Conservation (phyloP, 1,140 invertebrate species). For the Drosophila bocki region DNA sequence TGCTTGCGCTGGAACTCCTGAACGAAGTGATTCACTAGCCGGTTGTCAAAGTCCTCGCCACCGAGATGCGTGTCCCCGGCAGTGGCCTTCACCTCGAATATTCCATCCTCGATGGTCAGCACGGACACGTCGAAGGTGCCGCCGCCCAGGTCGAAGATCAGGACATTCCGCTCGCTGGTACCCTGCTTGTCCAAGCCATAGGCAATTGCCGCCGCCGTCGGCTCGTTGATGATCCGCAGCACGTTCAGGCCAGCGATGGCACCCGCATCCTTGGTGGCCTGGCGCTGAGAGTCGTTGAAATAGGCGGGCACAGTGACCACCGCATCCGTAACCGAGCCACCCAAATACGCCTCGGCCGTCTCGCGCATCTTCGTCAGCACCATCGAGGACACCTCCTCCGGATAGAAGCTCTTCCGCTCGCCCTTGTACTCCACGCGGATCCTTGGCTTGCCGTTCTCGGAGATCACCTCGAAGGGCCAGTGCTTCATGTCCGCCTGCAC, state of each 20-base stretch:
- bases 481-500: slow-evolving; percentile 98
- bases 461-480: slow-evolving; percentile 97
- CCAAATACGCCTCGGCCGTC: slow-evolving; percentile 97
- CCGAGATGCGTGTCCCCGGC: slow-evolving; percentile 99
- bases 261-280: slow-evolving; percentile 96
- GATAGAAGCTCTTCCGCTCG: slow-evolving; percentile 95
- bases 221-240: slow-evolving; percentile 96
- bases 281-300: slow-evolving; percentile 96
- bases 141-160: slow-evolving; percentile 98
- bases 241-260: slow-evolving; percentile 94
- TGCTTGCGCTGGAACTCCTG: slow-evolving; percentile 99
- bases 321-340: slow-evolving; percentile 94
- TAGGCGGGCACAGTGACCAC: slow-evolving; percentile 96
- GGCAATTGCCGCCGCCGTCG: slow-evolving; percentile 99
- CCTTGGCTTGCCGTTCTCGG: slow-evolving; percentile 92
- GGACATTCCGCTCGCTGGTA: slow-evolving; percentile 91
- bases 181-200: slow-evolving; percentile 99
- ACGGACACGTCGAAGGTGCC: slow-evolving; percentile 99
- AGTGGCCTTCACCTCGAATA: slow-evolving; percentile 98
- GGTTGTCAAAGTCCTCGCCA: slow-evolving; percentile 97
- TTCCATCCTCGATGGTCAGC: slow-evolving; percentile 97
- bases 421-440: slow-evolving; percentile 95
- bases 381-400: slow-evolving; percentile 96
- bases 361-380: slow-evolving; percentile 97
- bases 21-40: slow-evolving; percentile 98